Percentiles rank a stretch among this genome's conserved stretches.
phyloP scores from a whole-genome alignment of 2,113 vertebrate genomes.

The Elephantulus edwardii region DNA sequence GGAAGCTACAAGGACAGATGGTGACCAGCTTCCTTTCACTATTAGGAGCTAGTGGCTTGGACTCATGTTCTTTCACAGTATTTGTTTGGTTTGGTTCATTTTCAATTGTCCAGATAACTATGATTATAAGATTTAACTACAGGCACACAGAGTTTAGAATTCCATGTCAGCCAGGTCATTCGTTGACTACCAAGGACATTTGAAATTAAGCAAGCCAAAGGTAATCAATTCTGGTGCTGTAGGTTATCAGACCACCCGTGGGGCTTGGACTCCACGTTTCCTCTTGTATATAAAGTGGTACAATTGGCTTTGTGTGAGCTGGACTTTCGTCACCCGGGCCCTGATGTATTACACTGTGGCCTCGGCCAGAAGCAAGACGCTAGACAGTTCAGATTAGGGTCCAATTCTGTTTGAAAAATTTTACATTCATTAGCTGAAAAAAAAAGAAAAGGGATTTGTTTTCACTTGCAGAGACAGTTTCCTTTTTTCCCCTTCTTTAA shows the following conservation, averaged over 20 bases:
- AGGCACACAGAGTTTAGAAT: conserved; percentile 31
- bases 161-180: conserved; percentile 2
- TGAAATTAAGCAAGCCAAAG: conserved; percentile 59
- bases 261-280: conserved; percentile 22
- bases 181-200: conserved; percentile 41
- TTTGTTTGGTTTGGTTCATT: no score
- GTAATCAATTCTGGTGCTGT: conserved; percentile 53
- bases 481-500: neutral
- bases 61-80: neutral
- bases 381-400: conserved; percentile 2
- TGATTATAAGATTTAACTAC: no score
- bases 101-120: neutral
- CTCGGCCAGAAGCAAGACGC: conserved; percentile 4
- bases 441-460: conserved; percentile 42
- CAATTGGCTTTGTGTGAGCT: conserved; percentile 25
- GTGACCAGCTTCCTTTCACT: neutral
- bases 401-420: conserved; percentile 17
- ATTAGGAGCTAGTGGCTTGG: neutral
- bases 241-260: conserved; percentile 42
- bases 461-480: conserved; percentile 43
- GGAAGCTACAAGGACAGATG: neutral
- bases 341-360: conserved; percentile 6
- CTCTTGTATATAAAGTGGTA: conserved; percentile 47
- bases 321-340: neutral
- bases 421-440: conserved; percentile 20